Evolutionary conservation across 1,140 invertebrate species (phyloP).

Genomic region (Drosophila ambigua): DNA sequence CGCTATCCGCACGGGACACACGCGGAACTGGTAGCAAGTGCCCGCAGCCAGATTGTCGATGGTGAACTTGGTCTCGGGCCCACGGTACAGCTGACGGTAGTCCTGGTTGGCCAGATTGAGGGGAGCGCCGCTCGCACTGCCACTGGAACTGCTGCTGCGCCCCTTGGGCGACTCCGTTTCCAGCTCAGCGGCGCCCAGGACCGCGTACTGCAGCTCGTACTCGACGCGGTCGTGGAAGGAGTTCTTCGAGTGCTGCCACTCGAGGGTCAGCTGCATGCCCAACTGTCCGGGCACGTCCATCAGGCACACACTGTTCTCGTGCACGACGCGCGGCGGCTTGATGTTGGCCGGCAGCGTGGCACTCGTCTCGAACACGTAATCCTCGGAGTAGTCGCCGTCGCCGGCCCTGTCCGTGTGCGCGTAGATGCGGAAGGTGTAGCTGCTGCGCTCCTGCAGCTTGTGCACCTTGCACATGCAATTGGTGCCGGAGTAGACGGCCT

Average conservation of each 20-base stretch:
- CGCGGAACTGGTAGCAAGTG: conserved; percentile 89
- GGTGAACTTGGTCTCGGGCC: conserved; percentile 87
- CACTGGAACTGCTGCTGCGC: conserved; percentile 43
- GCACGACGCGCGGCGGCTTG: conserved; percentile 87
- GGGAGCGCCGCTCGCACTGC: conserved; percentile 39
- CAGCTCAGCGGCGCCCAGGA: conserved; percentile 39
- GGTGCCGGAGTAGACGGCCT: conserved; percentile 91
- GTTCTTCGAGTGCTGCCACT: conserved; percentile 85
- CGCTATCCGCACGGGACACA: conserved; percentile 89
- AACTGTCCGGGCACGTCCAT: conserved; percentile 59
- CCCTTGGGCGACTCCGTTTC: conserved; percentile 50
- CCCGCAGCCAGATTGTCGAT: conserved; percentile 88
- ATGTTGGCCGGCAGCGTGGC: conserved; percentile 91
- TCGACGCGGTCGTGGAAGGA: conserved; percentile 77
- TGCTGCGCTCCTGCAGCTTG: conserved; percentile 90
- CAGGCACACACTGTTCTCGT: conserved; percentile 72
- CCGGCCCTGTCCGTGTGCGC: conserved; percentile 92
- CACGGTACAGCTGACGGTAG: conserved; percentile 88
- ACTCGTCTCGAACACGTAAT: conserved; percentile 88
- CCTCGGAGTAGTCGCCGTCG: conserved; percentile 90
- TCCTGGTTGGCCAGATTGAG: conserved; percentile 67
- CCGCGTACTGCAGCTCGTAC: conserved; percentile 75
- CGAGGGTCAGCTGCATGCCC: conserved; percentile 84
- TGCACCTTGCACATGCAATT: conserved; percentile 91
- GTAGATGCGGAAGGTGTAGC: conserved; percentile 92